A percentile compares a stretch with the other conserved stretches of the same genome.
Conservation (phyloP, 1,140 invertebrate species). For the Thrips palmi region DNA sequence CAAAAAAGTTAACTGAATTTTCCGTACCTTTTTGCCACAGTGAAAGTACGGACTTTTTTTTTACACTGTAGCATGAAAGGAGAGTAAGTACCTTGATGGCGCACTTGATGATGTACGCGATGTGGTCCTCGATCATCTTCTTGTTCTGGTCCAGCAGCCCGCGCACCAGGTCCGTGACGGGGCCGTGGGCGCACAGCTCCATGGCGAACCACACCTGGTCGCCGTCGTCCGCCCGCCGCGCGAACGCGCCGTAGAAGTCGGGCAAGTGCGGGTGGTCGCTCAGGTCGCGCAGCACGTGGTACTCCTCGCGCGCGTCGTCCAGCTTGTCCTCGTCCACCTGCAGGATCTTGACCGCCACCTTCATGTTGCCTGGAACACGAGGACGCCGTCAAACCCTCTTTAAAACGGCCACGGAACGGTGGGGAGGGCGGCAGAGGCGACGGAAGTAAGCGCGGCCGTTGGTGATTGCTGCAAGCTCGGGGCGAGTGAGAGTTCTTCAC, state of each 20-base stretch:
- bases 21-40: background rate
- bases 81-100: conserved; percentile 64
- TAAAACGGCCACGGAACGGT: no score
- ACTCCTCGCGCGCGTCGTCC: conserved; percentile 62
- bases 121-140: conserved; percentile 66
- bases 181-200: conserved; percentile 69
- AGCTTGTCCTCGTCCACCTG: conserved; percentile 47
- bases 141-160: conserved; percentile 43
- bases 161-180: conserved; percentile 57
- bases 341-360: conserved; percentile 62
- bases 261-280: conserved; percentile 60
- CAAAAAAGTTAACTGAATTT: background rate
- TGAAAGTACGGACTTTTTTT: conserved; percentile 1
- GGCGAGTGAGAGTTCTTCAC: no score
- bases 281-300: conserved; percentile 59
- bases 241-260: conserved; percentile 68
- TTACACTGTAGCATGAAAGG: conserved; percentile 12
- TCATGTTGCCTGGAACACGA: conserved; percentile 33
- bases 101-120: conserved; percentile 71
- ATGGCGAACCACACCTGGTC: conserved; percentile 79
- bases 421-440: no score
- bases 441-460: no score
- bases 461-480: no score
- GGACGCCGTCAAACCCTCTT: no score
- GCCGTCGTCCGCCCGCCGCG: conserved; percentile 36